Evolutionary conservation across 2,888 invertebrate genomes (phyloP).

Genomic region (Drosophila meridionalis): DNA sequence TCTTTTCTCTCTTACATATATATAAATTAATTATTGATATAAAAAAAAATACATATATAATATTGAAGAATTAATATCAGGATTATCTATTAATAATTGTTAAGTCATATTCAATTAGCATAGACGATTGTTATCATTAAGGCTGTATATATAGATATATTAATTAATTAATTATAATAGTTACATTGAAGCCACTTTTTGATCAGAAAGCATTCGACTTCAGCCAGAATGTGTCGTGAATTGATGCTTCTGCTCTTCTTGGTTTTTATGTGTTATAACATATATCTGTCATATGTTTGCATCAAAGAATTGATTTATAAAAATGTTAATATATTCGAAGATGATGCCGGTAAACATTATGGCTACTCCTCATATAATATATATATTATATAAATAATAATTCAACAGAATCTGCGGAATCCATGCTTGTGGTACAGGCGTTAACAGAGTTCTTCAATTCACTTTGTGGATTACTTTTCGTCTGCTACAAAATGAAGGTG

Average conservation of each 20-base stretch:
- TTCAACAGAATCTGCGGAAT: background rate
- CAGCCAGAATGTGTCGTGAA: constrained; percentile 9
- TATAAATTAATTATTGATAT: background rate
- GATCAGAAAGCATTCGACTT: background rate
- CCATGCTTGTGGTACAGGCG: background rate
- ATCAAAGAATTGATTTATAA: background rate
- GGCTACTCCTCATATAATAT: background rate
- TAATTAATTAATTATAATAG: no score
- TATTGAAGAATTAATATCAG: background rate
- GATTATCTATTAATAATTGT: background rate
- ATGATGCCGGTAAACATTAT: background rate
- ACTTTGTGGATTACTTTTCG: constrained; percentile 24
- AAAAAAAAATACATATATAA: background rate
- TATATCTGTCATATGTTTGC: background rate
- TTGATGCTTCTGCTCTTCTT: constrained; percentile 3
- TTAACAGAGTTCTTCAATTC: constrained; percentile 23
- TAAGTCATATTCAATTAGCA: background rate
- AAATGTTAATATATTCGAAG: background rate
- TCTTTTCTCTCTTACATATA: background rate
- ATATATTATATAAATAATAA: background rate
- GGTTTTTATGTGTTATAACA: constrained; percentile 1
- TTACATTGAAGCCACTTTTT: background rate
- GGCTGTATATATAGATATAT: no score
- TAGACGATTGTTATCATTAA: background rate
- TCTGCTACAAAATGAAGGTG: constrained; percentile 39